These are phyloP conservation scores for Rhinoptilus africanus DNA, from an alignment of 2,113 vertebrate genomes.

Conservation along the genomic window DNA sequence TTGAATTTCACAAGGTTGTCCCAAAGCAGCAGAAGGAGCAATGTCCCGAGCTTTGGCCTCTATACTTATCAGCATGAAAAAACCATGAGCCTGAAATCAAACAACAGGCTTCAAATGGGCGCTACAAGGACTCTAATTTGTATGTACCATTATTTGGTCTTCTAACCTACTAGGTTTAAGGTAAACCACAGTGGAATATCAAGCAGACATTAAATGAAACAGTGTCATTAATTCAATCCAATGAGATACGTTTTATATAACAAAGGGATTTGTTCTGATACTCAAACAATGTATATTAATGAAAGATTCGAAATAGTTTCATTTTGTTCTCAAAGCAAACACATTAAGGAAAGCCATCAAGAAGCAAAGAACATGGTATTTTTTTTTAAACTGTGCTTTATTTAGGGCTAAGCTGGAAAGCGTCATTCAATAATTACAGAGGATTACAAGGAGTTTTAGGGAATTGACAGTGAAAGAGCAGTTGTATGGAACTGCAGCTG, in stretches of 20 bases:
- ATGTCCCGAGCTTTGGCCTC: neutral
- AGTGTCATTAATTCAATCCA: conserved; percentile 64
- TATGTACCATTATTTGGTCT: conserved; percentile 60
- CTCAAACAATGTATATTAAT: conserved; percentile 67
- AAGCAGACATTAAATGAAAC: conserved; percentile 61
- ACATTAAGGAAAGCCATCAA: conserved; percentile 57
- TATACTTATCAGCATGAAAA: conserved; percentile 25
- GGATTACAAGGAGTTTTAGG: conserved; percentile 97
- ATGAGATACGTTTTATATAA: conserved; percentile 62
- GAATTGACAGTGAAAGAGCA: conserved; percentile 94
- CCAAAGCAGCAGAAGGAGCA: neutral
- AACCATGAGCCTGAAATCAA: conserved; percentile 48
- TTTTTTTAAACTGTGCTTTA: conserved; percentile 99
- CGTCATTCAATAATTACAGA: conserved; percentile 99
- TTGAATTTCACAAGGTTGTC: neutral
- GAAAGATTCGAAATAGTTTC: conserved; percentile 52
- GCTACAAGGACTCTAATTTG: conserved; percentile 52
- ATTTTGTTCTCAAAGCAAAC: conserved; percentile 62
- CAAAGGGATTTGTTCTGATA: conserved; percentile 72
- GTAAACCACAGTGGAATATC: conserved; percentile 63
- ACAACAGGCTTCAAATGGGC: conserved; percentile 51
- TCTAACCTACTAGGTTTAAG: conserved; percentile 66
- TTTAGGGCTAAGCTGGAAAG: conserved; percentile 99
- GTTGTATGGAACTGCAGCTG: conserved; percentile 86
- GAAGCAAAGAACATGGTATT: conserved; percentile 47